Evolutionary conservation across 1,140 invertebrate species (phyloP).

Genomic region (Drosophila navojoa): DNA sequence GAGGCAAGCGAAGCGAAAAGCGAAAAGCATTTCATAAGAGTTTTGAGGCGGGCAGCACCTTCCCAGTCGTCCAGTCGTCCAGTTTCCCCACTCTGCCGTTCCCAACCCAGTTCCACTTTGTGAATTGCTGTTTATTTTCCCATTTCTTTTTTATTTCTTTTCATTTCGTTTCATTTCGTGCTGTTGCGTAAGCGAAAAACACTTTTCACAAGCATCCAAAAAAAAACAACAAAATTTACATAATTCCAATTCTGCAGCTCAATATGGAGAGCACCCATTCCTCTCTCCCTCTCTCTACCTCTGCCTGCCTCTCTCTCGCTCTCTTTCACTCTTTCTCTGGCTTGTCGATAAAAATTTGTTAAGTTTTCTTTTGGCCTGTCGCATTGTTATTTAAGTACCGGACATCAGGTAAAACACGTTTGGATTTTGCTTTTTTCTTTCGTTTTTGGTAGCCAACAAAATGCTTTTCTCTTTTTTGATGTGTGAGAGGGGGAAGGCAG

Average conservation of each 20-base stretch:
- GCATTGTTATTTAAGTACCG: slow-evolving; percentile 48
- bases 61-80: neutral
- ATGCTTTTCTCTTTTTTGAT: slow-evolving; percentile 37
- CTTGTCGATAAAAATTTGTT: slow-evolving; percentile 39
- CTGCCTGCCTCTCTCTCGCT: neutral
- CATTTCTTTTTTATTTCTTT: neutral
- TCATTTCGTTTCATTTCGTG: slow-evolving; percentile 1
- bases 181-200: slow-evolving; percentile 43
- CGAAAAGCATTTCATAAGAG: slow-evolving; percentile 45
- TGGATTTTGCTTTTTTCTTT: slow-evolving; percentile 5
- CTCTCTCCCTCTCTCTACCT: neutral
- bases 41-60: slow-evolving; percentile 24
- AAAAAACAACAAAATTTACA: slow-evolving; percentile 26
- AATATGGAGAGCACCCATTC: slow-evolving; percentile 14
- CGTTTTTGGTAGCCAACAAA: slow-evolving; percentile 26
- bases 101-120: neutral
- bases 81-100: neutral
- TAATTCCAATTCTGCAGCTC: slow-evolving; percentile 39
- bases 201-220: slow-evolving; percentile 26
- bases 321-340: neutral
- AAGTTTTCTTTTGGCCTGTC: slow-evolving; percentile 16
- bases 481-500: too few relatives aligned
- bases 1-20: slow-evolving; percentile 35
- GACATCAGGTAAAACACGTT: slow-evolving; percentile 47
- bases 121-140: slow-evolving; percentile 6